Evolutionary conservation across 2,888 invertebrate species (phyloP), one percentile per base, ranked within the genome.

Genomic region (Lepetodrilus schrolli): DNA sequence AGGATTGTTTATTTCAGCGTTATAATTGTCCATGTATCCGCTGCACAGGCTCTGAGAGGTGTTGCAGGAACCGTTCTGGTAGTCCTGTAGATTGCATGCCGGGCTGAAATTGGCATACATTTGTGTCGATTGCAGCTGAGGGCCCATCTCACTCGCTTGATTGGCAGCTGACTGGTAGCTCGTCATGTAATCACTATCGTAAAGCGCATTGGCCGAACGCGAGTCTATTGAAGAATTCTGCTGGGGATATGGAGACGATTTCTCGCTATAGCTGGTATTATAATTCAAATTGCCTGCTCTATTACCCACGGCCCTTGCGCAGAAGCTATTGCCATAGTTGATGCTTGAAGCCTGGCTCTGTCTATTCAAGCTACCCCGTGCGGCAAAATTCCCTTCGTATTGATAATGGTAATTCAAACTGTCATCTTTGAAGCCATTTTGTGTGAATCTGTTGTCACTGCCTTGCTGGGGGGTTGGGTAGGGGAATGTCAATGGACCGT

Each of bases 161-260:
- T 80, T 83, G 81, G 81, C 82, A 78, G 77, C 72, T 37, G 75
- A 65, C 47, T 78, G 77, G 77, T 81, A 83, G 58, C 80, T 78
- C 47, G 80, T 73, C 74, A 79, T 78, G 73, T 84, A 84, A 82
- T 83, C 82, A 82, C 78, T 77, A 73, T 80, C 80, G 76, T 82
- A 79, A 74, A 78, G 73, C 68, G 75, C 43, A 73, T 49, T 77
- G 75, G 77, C 75, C 75, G 75, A 50, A 58, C 74, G 75, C 65
- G 71, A 75, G 66, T 77, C 75, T 58, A 75, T 75, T 71, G 77
- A 72, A 48, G 74, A 51, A 65, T 73, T 74, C 79, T 74, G 79
- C 51, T 75, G 79, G 74, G 79, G 74, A 76, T 77, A 79, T 51
- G 51, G 69, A 43, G 75, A 49, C 58, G 75, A 75, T 72, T 79